A percentile compares a stretch with the other conserved stretches of the same genome.
These are phyloP conservation scores for Anagrus nilaparvatae DNA, from an alignment of 1,140 invertebrate genomes.

Conservation along the genomic window DNA sequence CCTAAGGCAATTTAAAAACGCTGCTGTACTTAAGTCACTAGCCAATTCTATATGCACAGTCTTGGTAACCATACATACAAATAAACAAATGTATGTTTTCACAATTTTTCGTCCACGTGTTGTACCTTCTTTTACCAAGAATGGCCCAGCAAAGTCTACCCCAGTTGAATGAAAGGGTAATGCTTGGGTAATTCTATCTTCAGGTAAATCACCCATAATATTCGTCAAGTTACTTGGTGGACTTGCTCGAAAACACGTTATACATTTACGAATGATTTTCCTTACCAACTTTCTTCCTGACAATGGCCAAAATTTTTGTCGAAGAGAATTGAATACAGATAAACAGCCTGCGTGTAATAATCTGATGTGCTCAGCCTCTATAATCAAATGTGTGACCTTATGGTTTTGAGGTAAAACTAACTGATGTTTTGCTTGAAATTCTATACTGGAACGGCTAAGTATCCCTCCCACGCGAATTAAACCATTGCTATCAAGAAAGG, in stretches of 20 bases:
- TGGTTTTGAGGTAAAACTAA: conserved; percentile 29
- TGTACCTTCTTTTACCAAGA: background rate
- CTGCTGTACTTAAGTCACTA: background rate
- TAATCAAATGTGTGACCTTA: conserved; percentile 26
- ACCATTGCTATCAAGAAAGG: conserved; percentile 28
- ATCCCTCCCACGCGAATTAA: conserved; percentile 34
- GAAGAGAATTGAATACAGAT: conserved; percentile 7
- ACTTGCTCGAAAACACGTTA: background rate
- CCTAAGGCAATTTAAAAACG: background rate
- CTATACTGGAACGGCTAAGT: conserved; percentile 22
- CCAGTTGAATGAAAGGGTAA: background rate
- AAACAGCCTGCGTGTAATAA: conserved; percentile 21
- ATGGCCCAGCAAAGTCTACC: background rate
- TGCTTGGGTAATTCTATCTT: background rate
- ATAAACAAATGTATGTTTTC: background rate
- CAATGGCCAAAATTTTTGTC: conserved; percentile 13
- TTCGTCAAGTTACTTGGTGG: background rate
- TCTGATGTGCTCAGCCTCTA: conserved; percentile 21
- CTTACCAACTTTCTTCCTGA: conserved; percentile 3
- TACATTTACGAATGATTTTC: background rate
- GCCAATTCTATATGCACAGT: background rate
- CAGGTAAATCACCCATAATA: conserved; percentile 2
- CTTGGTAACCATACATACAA: conserved; percentile 5
- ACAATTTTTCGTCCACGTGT: background rate
- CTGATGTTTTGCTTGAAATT: conserved; percentile 32